A percentile compares a stretch with the other conserved stretches of the same genome.
Evolutionary conservation across 2,888 invertebrate genomes (phyloP).

Genomic region (Gymnocheta viridis): DNA sequence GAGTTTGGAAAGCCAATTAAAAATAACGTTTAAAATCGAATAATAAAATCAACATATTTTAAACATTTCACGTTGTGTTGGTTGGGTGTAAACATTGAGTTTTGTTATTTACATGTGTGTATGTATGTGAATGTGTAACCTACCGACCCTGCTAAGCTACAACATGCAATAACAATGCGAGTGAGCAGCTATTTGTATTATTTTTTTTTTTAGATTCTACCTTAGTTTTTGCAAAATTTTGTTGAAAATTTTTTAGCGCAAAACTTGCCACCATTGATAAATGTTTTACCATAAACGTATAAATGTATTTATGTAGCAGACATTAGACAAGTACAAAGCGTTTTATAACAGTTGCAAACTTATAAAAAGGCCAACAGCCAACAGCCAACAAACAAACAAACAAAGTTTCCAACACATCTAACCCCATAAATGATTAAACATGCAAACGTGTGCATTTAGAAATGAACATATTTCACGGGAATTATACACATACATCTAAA

Average conservation of each 20-base stretch:
- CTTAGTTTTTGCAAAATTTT: constrained; percentile 27
- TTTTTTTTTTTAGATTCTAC: neutral
- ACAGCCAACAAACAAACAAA: constrained; percentile 50
- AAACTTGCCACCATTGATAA: constrained; percentile 67
- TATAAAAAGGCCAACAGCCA: constrained; percentile 62
- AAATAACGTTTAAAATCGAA: too few species aligned
- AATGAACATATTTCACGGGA: constrained; percentile 43
- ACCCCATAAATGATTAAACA: constrained; percentile 8
- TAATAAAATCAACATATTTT: too few species aligned
- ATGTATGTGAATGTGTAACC: too few species aligned
- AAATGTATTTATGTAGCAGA: constrained; percentile 35
- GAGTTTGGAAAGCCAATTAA: too few species aligned
- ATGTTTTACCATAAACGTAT: constrained; percentile 60
- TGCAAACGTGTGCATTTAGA: constrained; percentile 12
- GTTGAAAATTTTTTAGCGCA: constrained; percentile 45
- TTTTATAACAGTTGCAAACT: constrained; percentile 64
- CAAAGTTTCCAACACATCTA: constrained; percentile 49
- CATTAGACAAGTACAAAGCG: constrained; percentile 64
- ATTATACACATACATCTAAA: neutral
- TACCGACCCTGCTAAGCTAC: constrained; percentile 6
- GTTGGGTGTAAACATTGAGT: neutral
- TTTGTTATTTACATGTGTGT: too few species aligned
- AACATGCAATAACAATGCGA: constrained; percentile 21
- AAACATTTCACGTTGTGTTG: neutral
- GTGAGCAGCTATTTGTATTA: constrained; percentile 43